Conservation (phyloP, 2,113 vertebrate genomes). For the Balaeniceps rex region DNA sequence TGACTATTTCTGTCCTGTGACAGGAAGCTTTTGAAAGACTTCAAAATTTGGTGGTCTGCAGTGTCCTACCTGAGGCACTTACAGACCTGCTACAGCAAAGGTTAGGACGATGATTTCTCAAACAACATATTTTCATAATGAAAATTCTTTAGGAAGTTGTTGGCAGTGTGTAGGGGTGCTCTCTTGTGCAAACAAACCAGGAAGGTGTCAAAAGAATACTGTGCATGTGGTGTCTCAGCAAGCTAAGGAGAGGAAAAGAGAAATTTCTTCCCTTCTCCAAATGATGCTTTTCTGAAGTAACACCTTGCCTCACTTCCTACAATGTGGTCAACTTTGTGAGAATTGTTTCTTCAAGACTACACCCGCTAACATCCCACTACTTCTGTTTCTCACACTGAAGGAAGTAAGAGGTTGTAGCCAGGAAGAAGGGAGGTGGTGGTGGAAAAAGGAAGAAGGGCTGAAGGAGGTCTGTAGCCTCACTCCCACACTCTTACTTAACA, state of each 20-base stretch:
- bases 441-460: neutral
- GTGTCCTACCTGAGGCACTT: neutral
- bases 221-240: neutral
- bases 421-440: neutral
- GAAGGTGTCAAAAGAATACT: neutral
- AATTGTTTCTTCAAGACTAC: neutral
- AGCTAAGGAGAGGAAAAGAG: neutral
- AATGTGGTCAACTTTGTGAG: neutral
- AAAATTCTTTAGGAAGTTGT: neutral
- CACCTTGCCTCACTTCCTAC: neutral
- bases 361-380: neutral
- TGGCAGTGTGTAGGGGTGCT: neutral
- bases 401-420: neutral
- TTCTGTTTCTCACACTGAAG: neutral
- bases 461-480: neutral
- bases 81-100: neutral
- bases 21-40: neutral
- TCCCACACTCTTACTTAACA: neutral
- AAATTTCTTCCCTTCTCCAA: neutral
- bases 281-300: neutral
- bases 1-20: neutral
- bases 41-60: neutral
- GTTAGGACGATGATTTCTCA: neutral
- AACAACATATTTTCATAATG: neutral
- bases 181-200: neutral